phyloP scores from a whole-genome alignment of 1,140 invertebrate genomes.

The Colletes gigas region DNA sequence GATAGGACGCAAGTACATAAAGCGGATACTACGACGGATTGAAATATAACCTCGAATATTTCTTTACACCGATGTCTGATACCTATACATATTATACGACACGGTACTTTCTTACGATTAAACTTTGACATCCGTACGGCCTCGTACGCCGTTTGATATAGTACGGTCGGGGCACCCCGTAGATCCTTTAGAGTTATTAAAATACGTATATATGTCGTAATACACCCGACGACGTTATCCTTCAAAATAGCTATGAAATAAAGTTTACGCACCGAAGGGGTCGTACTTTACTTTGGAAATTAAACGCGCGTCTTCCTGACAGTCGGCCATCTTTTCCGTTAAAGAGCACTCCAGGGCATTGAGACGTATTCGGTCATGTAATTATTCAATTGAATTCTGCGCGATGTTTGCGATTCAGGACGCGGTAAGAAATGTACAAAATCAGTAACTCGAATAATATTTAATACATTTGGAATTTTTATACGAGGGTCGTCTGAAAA shows the following conservation, averaged over 20 bases:
- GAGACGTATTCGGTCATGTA: too few species aligned
- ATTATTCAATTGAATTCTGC: too few species aligned
- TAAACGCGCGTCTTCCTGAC: neutral
- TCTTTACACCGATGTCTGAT: slow-evolving; percentile 50
- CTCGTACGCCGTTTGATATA: slow-evolving; percentile 36
- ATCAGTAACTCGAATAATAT: too few species aligned
- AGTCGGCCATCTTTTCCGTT: too few species aligned
- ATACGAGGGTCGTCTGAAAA: too few species aligned
- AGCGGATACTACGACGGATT: slow-evolving; percentile 57
- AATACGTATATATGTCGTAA: slow-evolving; percentile 27
- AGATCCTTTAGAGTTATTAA: slow-evolving; percentile 40
- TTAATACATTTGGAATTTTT: too few species aligned
- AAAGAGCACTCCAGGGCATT: too few species aligned
- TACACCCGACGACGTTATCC: neutral
- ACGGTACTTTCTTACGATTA: slow-evolving; percentile 54
- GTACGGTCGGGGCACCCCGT: slow-evolving; percentile 15
- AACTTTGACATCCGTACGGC: slow-evolving; percentile 43
- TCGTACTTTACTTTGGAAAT: slow-evolving; percentile 6
- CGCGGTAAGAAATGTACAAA: too few species aligned
- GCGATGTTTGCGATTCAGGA: too few species aligned
- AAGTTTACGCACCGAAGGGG: slow-evolving; percentile 27
- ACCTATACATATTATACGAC: slow-evolving; percentile 30
- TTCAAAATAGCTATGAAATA: slow-evolving; percentile 20
- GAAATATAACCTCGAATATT: slow-evolving; percentile 66
- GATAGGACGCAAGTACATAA: slow-evolving; percentile 55